Conservation (phyloP, 1,140 invertebrate species). For the Drosophila nikananu region DNA sequence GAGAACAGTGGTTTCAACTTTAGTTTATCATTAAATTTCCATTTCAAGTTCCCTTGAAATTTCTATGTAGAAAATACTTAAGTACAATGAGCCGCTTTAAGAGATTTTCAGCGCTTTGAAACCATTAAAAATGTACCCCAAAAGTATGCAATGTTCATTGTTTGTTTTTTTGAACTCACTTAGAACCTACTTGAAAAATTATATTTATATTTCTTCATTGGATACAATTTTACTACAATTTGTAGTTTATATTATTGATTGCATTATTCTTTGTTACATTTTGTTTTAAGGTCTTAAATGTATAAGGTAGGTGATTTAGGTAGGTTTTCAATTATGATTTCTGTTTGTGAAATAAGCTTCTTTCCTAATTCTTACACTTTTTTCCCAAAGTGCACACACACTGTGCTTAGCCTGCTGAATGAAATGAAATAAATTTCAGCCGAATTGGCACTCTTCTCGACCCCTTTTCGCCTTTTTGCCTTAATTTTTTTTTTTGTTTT, state of each 20-base stretch:
- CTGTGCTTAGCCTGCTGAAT: constrained; percentile 36
- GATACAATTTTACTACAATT: too few species aligned
- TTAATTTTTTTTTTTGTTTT: neutral
- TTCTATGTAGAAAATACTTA: too few species aligned
- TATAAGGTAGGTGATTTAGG: too few species aligned
- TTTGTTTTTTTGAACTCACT: neutral
- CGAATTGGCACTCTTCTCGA: constrained; percentile 56
- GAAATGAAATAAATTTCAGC: constrained; percentile 72
- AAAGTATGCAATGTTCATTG: neutral
- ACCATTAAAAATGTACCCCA: too few species aligned
- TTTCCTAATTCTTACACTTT: neutral
- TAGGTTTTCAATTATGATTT: too few species aligned
- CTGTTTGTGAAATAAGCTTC: neutral
- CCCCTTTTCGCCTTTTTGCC: constrained; percentile 12
- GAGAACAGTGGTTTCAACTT: constrained; percentile 42
- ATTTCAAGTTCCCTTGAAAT: too few species aligned
- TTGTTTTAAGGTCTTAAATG: too few species aligned
- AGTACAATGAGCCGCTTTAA: neutral
- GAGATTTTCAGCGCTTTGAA: neutral
- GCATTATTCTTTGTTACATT: too few species aligned
- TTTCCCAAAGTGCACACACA: constrained; percentile 1
- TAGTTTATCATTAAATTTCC: too few species aligned
- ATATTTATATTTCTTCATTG: neutral
- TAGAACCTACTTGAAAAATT: neutral
- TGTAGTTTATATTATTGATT: neutral